Percentiles rank a stretch among this genome's conserved stretches.
phyloP scores from a whole-genome alignment of 2,888 invertebrate species.

The Luperina nickerlii region DNA sequence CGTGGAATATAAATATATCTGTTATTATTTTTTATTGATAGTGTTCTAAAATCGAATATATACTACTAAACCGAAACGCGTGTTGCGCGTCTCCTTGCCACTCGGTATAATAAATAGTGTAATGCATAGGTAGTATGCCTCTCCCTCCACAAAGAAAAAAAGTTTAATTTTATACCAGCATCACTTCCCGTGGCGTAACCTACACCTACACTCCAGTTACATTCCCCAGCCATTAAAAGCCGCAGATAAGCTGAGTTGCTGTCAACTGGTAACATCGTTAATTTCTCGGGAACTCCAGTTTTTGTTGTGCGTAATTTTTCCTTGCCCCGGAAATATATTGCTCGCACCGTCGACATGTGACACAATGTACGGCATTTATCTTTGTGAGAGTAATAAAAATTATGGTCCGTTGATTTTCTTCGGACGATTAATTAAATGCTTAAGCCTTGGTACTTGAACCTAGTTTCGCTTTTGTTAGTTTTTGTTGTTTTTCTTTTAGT shows the following conservation, averaged over 20 bases:
- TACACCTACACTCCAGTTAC: conserved; percentile 66
- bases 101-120: too few species aligned
- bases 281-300: conserved; percentile 85
- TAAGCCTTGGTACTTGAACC: conserved; percentile 44
- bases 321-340: conserved; percentile 75
- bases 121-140: too few species aligned
- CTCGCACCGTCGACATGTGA: conserved; percentile 76
- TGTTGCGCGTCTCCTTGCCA: too few species aligned
- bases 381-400: conserved; percentile 69
- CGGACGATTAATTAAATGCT: conserved; percentile 61
- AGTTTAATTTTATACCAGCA: neutral
- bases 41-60: neutral
- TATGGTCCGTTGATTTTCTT: conserved; percentile 63
- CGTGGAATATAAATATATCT: too few species aligned
- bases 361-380: conserved; percentile 82
- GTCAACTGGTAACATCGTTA: conserved; percentile 88
- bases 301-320: conserved; percentile 86
- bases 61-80: too few species aligned
- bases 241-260: conserved; percentile 84
- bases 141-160: neutral
- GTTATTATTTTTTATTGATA: neutral
- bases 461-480: conserved; percentile 67
- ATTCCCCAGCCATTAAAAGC: conserved; percentile 81
- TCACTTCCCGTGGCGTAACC: conserved; percentile 42
- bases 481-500: conserved; percentile 67